These are phyloP conservation scores for Drosophila carrolli DNA, from an alignment of 1,140 invertebrate species.

Conservation along the genomic window DNA sequence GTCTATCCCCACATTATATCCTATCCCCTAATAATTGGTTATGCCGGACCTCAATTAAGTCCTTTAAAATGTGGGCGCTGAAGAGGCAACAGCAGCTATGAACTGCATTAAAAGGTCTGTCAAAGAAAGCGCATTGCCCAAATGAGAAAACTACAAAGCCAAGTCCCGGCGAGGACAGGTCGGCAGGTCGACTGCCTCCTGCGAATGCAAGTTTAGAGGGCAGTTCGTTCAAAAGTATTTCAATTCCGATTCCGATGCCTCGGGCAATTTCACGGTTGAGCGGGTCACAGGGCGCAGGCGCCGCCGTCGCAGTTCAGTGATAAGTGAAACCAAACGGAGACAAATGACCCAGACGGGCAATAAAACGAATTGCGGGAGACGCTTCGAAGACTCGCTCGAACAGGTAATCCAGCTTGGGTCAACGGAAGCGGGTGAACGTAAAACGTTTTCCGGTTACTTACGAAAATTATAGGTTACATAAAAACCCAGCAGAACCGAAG, in stretches of 20 bases:
- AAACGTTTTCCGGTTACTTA: constrained; percentile 76
- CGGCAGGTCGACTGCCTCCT: background rate
- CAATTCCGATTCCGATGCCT: background rate
- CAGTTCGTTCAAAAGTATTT: background rate
- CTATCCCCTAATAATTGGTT: constrained; percentile 64
- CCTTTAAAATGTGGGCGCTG: constrained; percentile 63
- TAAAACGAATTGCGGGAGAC: constrained; percentile 33
- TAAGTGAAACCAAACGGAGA: constrained; percentile 33
- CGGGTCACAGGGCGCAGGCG: constrained; percentile 32
- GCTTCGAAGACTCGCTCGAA: constrained; percentile 18
- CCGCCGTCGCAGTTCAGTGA: constrained; percentile 26
- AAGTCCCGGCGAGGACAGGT: background rate
- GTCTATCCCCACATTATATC: constrained; percentile 4
- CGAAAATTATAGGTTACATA: constrained; percentile 71
- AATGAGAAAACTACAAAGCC: background rate
- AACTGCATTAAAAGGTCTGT: constrained; percentile 3
- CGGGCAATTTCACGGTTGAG: constrained; percentile 35
- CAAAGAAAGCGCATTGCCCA: background rate
- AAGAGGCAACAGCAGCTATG: constrained; percentile 18
- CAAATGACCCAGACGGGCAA: constrained; percentile 41
- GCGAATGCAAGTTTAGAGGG: too few relatives aligned
- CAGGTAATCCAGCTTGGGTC: constrained; percentile 34
- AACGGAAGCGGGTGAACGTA: constrained; percentile 57
- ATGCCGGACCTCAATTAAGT: constrained; percentile 70
- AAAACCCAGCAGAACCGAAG: constrained; percentile 26